Conservation (phyloP, 2,113 vertebrate species). For the Aleadryas rufinucha region DNA sequence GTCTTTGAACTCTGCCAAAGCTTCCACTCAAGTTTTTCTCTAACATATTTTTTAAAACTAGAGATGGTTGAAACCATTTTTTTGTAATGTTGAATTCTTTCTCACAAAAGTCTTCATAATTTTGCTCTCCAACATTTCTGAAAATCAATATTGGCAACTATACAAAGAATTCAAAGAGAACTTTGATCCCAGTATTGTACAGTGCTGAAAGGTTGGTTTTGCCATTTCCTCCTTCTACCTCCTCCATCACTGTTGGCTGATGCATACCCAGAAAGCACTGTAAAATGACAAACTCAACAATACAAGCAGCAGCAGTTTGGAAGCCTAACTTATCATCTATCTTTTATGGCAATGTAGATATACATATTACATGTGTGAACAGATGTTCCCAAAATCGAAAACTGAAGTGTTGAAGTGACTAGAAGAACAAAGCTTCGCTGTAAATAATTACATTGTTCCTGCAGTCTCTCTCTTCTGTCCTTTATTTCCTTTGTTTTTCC, state of each 20-base stretch:
- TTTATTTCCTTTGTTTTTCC: constrained; percentile 21
- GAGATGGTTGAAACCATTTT: neutral
- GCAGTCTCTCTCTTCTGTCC: neutral
- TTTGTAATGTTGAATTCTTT: neutral
- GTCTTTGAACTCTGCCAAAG: neutral
- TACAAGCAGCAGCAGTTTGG: neutral
- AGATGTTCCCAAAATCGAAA: constrained; percentile 22
- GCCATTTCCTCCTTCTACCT: neutral
- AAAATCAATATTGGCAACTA: neutral
- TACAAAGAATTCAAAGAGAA: neutral
- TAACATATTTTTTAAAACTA: neutral
- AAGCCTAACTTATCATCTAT: neutral
- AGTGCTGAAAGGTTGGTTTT: neutral
- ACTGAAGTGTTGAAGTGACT: neutral
- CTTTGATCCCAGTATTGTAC: neutral
- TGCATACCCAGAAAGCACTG: neutral
- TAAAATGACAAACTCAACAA: neutral
- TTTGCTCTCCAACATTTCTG: neutral
- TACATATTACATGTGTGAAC: constrained; percentile 2
- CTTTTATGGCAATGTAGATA: constrained; percentile 7
- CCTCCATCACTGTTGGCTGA: neutral
- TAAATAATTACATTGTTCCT: neutral
- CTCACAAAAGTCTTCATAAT: neutral
- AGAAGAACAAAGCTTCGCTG: neutral
- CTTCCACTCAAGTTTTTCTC: neutral